Conservation (phyloP, 2,113 vertebrate genomes). For the Thryonomys swinderianus region DNA sequence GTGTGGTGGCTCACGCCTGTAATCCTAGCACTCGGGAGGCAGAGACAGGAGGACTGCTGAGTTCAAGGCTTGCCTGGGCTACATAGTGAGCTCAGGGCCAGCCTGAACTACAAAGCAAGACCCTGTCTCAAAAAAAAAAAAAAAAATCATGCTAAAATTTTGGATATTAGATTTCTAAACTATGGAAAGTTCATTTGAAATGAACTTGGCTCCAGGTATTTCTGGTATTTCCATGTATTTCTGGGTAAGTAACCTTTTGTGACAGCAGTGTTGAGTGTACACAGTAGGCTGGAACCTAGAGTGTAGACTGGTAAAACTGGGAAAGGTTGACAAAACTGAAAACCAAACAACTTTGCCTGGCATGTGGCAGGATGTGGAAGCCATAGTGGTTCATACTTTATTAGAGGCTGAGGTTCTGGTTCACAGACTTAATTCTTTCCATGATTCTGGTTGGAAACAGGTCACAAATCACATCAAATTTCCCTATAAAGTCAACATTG, state of each 20-base stretch:
- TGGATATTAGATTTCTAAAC: background rate
- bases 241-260: slow-evolving; percentile 15
- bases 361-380: background rate
- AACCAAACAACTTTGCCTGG: slow-evolving; percentile 7
- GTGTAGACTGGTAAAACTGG: background rate
- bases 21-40: too few relatives aligned
- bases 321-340: slow-evolving; percentile 16
- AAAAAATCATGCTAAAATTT: too few relatives aligned
- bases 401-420: background rate
- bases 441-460: background rate
- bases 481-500: background rate
- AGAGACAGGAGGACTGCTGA: too few relatives aligned
- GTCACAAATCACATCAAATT: background rate
- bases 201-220: slow-evolving; percentile 1
- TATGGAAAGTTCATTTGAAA: background rate
- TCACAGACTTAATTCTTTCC: background rate
- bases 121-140: too few relatives aligned
- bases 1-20: too few relatives aligned
- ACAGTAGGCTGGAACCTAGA: background rate
- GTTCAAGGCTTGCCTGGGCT: too few relatives aligned
- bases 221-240: background rate
- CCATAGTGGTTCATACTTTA: background rate
- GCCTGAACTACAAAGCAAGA: too few relatives aligned
- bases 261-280: background rate
- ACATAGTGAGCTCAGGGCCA: too few relatives aligned